Evolutionary conservation across 2,797 vertebrate species (phyloP), one percentile per base, ranked within the genome.

Genomic region (Pipistrellus pipistrellus): DNA sequence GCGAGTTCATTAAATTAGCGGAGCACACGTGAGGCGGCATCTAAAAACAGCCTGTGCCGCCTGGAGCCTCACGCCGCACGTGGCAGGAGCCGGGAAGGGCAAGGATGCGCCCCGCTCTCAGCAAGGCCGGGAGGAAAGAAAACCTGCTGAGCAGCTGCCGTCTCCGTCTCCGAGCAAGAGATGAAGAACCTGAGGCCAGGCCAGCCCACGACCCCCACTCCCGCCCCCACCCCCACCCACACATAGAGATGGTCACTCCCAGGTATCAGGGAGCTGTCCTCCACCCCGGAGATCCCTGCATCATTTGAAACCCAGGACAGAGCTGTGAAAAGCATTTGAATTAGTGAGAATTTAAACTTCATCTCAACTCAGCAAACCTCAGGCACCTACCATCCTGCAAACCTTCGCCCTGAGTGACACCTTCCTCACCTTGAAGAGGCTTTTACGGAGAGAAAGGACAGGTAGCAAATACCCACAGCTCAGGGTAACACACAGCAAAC

Each of bases 1-100:
- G 97, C 92, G 96, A 97, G 92, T 95, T 97, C 96, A 95, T 97
- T 96, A 96, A 97, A 91, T 96, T 84, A 76, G 90, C 90, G 8
- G 71, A 68, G 57, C 89, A 86, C 97, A 97, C 83, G 94, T 97
- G 97, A 96, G 89, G 83, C 91, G 38, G 21, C 55, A 91, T 92
- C 97, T 97, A 97, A 97, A 97, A 96, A 95, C 95, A 96, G 95
- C 23, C 55, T 15, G 32, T 72, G 85, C 87, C 93, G 89, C 64
- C 87, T 91, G 92, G 72, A 94, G 93, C 91, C 91, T 88, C 87
- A 23, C 2, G 48, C 14, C 1, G 90, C 97, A 96, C 71, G 68
- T 95, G 96, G 71, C 91, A 81, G 85, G 25, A 9, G 55, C 91
- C 88, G 69, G 89, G 41, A 83, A 57, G 94, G 82, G 48, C 57